Evolutionary conservation across 2,888 invertebrate genomes (phyloP), one percentile per base, ranked within the genome.

Genomic region (Ptilodon capucinus): DNA sequence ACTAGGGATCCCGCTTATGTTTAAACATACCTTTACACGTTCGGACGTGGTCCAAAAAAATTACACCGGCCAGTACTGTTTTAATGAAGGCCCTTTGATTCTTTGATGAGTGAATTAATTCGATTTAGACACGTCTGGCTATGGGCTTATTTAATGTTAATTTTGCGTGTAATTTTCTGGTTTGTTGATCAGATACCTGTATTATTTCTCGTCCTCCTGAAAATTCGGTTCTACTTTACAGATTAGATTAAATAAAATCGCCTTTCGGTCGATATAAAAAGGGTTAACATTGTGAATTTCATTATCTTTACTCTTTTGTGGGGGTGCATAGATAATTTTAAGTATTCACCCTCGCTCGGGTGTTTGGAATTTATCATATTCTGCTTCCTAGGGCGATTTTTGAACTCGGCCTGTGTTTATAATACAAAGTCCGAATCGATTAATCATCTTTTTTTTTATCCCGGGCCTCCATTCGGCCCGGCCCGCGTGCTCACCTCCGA

Each of bases 61-160:
- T 16, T 14, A 25, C 9, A 25, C 23, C 19, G 25, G 9, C 9
- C 13, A 14, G 40, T 16, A 13, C n/a, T 9, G 14, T 25, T 66
- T 68, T 68, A 70, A 67, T 67, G 63, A 64, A 51, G 51, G 50
- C 49, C 66, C 60, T 63, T 57, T 57, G 60, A 60, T 68, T 67
- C 62, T 64, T 67, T 45, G 38, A 8, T 25, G 23, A 14, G 40
- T 40, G 16, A 40, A 40, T 25, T 25, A 25, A 25, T 40, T 19
- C 21, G 13, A 21, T 39, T 39, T 21, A 2, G 39, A 21, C 39
- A 13, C 21, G 21, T 18, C 11, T 7, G 4, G 14, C 14, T 18
- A 14, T 21, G 14, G 21, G 6, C 5, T 19, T 39, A 21, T 39
- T 21, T n/a, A n/a, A 21, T 39, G 39, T 19, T 39, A 39, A 39